A percentile compares a stretch with the other conserved stretches of the same genome.
These are phyloP conservation scores for Heteromormyrus szaboi DNA, from an alignment of 2,797 vertebrate genomes.

Conservation along the genomic window DNA sequence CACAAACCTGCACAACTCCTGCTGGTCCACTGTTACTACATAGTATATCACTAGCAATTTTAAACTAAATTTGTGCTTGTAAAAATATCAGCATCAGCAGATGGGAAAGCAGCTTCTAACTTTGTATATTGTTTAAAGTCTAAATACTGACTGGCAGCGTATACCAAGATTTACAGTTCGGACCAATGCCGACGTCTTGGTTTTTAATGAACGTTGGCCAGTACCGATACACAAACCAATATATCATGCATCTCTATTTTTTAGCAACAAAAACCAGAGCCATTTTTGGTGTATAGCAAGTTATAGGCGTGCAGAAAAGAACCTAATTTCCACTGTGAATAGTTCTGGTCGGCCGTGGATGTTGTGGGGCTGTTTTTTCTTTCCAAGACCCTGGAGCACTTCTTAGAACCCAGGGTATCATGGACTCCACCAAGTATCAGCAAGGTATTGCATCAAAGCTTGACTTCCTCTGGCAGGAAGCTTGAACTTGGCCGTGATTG, in stretches of 20 bases:
- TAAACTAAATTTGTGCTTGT: neutral
- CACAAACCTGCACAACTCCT: neutral
- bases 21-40: neutral
- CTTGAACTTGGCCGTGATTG: neutral
- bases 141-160: neutral
- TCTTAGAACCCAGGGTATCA: neutral
- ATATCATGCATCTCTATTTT: neutral
- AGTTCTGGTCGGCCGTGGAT: neutral
- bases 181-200: neutral
- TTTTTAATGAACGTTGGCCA: neutral
- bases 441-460: neutral
- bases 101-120: neutral
- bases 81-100: neutral
- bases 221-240: neutral
- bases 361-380: neutral
- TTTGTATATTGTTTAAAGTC: neutral
- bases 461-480: neutral
- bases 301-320: neutral
- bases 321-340: neutral
- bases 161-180: neutral
- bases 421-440: neutral
- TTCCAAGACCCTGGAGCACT: neutral
- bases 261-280: neutral
- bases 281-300: neutral
- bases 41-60: neutral